Base-by-base conservation (phyloP, 2,888 invertebrate genomes). In the Ariolimax columbianus region DNA sequence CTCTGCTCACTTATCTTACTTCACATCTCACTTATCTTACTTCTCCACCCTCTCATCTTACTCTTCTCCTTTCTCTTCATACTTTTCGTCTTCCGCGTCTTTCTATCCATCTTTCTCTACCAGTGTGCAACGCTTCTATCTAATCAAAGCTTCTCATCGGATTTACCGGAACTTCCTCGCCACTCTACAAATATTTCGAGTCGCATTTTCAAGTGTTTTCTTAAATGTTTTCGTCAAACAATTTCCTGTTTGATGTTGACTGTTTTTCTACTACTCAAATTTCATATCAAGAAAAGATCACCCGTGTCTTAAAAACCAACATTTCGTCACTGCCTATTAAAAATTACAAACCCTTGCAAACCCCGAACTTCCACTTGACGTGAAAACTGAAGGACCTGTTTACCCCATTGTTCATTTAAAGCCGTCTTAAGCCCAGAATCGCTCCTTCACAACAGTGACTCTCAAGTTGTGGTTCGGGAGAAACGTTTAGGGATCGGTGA, bases 151-250 rank as follows among this genome's bases (percentile, higher is more conserved):
- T 14, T 47, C 23, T 4, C n/a, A 4, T 4, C 19, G 59, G 59
- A 59, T 26, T 19, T 59, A 26, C 59, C 4, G 6, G 4, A 59
- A 14, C 4, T 59, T 59, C 59, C 59, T 26, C 23, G 19, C 17
- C 23, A 26, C 36, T 70, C 17, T 17, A 19, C 4, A 36, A 38
- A 70, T 38, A 70, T 70, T 70, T 36, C 36, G 38, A 14, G 36
- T 23, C 36, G 36, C 70, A 70, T 36, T 23, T 1, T 70, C 70
- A 70, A 70, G 70, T 11, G 70, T 19, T 38, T 36, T 36, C 19
- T 14, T 38, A 70, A 70, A 70, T 70, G 23, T 70, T 38, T 70
- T 70, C 19, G 70, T 7, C 70, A 70, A 70, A 70, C 70, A 70
- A 36, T 70, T 70, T 70, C 70, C 70, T 70, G 70, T 38, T n/a